phyloP scores from a whole-genome alignment of 2,113 vertebrate species.

The Rhizomys pruinosus region DNA sequence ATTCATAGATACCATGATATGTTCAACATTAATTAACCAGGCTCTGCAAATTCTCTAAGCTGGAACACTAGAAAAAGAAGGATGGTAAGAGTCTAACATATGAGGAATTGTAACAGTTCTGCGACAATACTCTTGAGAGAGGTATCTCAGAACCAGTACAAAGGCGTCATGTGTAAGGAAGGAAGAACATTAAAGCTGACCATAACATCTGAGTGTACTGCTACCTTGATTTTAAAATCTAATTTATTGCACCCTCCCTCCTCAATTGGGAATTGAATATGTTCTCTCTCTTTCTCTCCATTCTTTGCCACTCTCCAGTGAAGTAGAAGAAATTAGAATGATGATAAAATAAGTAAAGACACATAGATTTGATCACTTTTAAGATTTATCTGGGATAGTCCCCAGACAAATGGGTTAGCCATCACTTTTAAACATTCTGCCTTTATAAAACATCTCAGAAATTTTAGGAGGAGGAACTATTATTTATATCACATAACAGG shows the following conservation, averaged over 20 bases:
- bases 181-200: conserved; percentile 57
- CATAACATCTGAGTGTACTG: conserved; percentile 24
- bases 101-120: conserved; percentile 74
- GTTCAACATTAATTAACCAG: conserved; percentile 86
- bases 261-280: not conserved
- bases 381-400: not conserved
- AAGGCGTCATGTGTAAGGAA: conserved; percentile 68
- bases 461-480: not conserved
- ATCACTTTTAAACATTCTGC: not conserved
- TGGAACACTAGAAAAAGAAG: conserved; percentile 54
- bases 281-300: not conserved
- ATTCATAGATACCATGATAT: conserved; percentile 80
- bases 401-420: not conserved
- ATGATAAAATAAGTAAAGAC: conserved; percentile 37
- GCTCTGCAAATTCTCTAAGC: conserved; percentile 83
- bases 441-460: conserved; percentile 4
- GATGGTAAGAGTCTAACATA: conserved; percentile 45
- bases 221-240: not conserved
- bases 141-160: conserved; percentile 62
- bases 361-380: not conserved
- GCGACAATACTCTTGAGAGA: conserved; percentile 68
- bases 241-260: conserved; percentile 42
- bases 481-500: not conserved
- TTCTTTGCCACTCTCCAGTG: not conserved
- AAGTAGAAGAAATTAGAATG: conserved; percentile 16